Evolutionary conservation across 1,140 invertebrate genomes (phyloP).

Genomic region (Ooceraea biroi): DNA sequence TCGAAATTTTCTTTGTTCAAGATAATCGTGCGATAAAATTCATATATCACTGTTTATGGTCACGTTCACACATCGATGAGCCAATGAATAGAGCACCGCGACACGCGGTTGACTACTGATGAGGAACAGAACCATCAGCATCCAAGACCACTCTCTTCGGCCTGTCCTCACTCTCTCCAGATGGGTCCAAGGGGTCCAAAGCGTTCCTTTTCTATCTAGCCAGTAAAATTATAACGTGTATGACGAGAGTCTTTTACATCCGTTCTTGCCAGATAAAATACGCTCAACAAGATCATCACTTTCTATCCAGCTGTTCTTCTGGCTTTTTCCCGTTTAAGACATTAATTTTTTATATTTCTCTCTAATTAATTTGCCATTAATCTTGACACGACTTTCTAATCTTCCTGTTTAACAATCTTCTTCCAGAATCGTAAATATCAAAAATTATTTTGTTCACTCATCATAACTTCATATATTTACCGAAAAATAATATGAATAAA

Average conservation of each 20-base stretch:
- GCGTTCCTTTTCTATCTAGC: conserved; percentile 60
- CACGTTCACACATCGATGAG: conserved; percentile 22
- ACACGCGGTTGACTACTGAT: conserved; percentile 80
- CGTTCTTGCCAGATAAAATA: conserved; percentile 36
- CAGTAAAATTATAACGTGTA: conserved; percentile 42
- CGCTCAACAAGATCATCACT: conserved; percentile 34
- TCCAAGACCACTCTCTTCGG: conserved; percentile 73
- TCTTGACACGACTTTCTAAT: neutral
- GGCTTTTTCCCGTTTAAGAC: neutral
- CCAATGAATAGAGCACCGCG: conserved; percentile 74
- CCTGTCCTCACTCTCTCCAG: conserved; percentile 57
- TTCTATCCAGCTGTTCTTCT: conserved; percentile 21
- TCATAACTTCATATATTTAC: neutral
- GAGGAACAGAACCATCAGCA: conserved; percentile 80
- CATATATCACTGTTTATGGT: neutral
- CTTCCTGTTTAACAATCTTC: neutral
- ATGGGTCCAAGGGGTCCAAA: conserved; percentile 39
- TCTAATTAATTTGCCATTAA: neutral
- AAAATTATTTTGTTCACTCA: neutral
- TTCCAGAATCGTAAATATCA: neutral
- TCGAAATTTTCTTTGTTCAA: conserved; percentile 22
- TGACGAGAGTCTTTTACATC: conserved; percentile 46
- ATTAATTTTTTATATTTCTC: neutral
- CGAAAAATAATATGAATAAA: neutral
- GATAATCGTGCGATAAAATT: conserved; percentile 1